These are phyloP conservation scores for Burhinus bistriatus DNA, from an alignment of 2,113 vertebrate genomes.

Conservation along the genomic window DNA sequence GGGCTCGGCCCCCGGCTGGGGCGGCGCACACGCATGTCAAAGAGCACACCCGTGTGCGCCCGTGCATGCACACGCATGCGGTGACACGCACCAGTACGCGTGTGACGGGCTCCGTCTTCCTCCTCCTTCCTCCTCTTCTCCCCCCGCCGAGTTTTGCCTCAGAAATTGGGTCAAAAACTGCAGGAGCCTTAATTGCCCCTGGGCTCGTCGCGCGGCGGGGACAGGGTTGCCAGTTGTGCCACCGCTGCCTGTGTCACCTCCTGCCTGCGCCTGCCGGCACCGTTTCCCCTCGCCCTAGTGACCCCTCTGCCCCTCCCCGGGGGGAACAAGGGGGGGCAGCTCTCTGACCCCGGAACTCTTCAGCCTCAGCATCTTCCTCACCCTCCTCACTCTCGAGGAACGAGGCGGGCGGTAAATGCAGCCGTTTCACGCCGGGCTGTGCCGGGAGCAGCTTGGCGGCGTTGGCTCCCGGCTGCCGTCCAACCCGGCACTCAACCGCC, in stretches of 20 bases:
- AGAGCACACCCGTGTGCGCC: background rate
- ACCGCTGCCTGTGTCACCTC: background rate
- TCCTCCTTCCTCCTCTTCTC: background rate
- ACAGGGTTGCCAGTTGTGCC: background rate
- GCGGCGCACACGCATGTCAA: background rate
- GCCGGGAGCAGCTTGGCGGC: background rate
- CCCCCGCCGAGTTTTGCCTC: background rate
- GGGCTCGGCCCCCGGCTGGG: background rate
- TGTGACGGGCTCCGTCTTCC: background rate
- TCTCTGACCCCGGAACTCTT: accelerated
- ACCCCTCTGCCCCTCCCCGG: too few relatives aligned
- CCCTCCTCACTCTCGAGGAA: background rate
- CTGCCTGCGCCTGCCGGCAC: accelerated
- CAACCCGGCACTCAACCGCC: background rate
- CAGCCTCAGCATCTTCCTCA: background rate
- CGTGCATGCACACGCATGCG: accelerated
- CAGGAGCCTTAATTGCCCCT: background rate
- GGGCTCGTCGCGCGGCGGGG: background rate
- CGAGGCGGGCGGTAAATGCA: background rate
- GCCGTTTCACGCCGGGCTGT: background rate
- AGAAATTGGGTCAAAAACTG: constrained; percentile 45
- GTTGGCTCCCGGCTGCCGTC: background rate
- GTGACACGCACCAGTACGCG: background rate
- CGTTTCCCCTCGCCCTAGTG: accelerated
- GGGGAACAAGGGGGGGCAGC: too few relatives aligned